phyloP scores from a whole-genome alignment of 2,888 invertebrate species.

The Nephrotoma appendiculata region DNA sequence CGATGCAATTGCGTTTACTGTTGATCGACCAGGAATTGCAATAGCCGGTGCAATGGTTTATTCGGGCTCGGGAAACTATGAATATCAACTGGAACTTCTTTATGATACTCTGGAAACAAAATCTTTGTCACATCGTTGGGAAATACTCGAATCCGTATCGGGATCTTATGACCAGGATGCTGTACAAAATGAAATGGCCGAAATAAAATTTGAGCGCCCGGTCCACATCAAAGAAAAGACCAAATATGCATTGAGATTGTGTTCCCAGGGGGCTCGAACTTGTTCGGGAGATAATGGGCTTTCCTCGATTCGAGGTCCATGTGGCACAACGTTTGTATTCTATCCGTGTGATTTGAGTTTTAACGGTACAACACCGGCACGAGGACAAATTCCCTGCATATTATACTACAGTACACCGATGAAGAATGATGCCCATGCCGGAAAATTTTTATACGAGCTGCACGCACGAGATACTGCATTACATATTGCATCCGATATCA shows the following conservation, averaged over 20 bases:
- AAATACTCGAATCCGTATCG: slow-evolving; percentile 66
- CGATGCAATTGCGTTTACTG: slow-evolving; percentile 89
- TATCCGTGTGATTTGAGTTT: slow-evolving; percentile 84
- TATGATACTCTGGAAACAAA: slow-evolving; percentile 49
- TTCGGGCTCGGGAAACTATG: slow-evolving; percentile 76
- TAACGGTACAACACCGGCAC: slow-evolving; percentile 88
- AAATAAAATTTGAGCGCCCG: slow-evolving; percentile 81
- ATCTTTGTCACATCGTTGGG: slow-evolving; percentile 59
- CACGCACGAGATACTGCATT: slow-evolving; percentile 34
- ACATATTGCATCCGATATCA: slow-evolving; percentile 67
- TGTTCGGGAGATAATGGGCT: slow-evolving; percentile 90
- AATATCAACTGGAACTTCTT: slow-evolving; percentile 80
- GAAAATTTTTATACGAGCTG: slow-evolving; percentile 22
- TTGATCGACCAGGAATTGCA: slow-evolving; percentile 78
- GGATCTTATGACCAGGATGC: slow-evolving; percentile 76
- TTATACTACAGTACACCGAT: slow-evolving; percentile 47
- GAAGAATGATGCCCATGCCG: slow-evolving; percentile 21
- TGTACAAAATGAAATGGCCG: slow-evolving; percentile 74
- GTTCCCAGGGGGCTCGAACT: slow-evolving; percentile 84
- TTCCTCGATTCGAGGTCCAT: slow-evolving; percentile 76
- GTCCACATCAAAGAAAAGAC: slow-evolving; percentile 75
- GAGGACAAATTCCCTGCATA: slow-evolving; percentile 90
- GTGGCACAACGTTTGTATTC: slow-evolving; percentile 82
- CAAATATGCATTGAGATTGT: slow-evolving; percentile 75
- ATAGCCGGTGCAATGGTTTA: slow-evolving; percentile 84